These are phyloP conservation scores for Ornithorhynchus anatinus DNA, from an alignment of 2,113 vertebrate genomes.

Conservation along the genomic window DNA sequence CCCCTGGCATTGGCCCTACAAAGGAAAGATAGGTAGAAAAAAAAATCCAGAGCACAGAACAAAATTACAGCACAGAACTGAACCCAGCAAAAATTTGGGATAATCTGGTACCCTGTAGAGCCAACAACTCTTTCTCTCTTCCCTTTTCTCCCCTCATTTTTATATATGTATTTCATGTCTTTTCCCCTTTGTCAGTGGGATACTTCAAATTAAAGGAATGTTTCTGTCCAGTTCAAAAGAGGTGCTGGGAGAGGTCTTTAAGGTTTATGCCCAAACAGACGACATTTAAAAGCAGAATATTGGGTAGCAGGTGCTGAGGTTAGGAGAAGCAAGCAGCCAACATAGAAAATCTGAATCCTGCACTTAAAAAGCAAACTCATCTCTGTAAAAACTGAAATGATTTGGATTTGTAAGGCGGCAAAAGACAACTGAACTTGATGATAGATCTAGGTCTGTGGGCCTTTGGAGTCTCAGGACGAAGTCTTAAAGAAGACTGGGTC, in stretches of 20 bases:
- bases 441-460: neutral
- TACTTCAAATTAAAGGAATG: neutral
- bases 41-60: neutral
- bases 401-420: neutral
- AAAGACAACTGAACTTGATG: neutral
- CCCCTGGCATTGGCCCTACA: too few relatives aligned
- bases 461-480: neutral
- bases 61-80: neutral
- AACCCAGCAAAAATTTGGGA: neutral
- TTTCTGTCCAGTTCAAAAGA: neutral
- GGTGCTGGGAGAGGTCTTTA: neutral
- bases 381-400: neutral
- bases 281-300: too few relatives aligned
- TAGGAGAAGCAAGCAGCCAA: neutral
- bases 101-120: neutral
- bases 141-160: neutral
- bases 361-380: constrained; percentile 18
- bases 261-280: neutral
- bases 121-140: neutral
- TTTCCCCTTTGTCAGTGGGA: neutral
- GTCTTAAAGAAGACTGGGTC: neutral
- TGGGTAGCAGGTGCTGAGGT: too few relatives aligned
- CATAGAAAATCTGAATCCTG: neutral
- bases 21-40: neutral
- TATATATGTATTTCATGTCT: neutral